A percentile compares a stretch with the other conserved stretches of the same genome.
Evolutionary conservation across 1,140 invertebrate genomes (phyloP).

Genomic region (Neodiprion pinetum): DNA sequence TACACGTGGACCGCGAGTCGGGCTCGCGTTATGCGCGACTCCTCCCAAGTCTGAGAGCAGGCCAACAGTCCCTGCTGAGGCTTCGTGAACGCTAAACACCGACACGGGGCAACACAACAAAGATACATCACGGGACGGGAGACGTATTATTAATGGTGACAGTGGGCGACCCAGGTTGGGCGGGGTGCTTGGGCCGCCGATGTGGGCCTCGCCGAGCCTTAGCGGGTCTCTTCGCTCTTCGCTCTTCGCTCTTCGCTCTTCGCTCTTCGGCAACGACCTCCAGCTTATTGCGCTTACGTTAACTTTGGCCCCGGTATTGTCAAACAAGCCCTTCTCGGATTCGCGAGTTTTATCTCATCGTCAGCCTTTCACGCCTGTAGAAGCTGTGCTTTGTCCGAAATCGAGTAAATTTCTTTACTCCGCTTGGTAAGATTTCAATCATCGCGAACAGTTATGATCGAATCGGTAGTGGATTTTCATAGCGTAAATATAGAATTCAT

Average conservation of each 20-base stretch:
- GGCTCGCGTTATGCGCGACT: background rate
- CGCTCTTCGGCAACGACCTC: background rate
- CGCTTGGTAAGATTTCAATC: no score
- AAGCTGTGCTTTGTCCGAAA: no score
- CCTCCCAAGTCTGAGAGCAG: background rate
- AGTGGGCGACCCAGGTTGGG: conserved; percentile 54
- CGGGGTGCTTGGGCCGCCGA: conserved; percentile 35
- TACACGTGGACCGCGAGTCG: background rate
- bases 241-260: background rate
- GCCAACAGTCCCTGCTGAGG: background rate
- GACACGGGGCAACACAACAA: background rate
- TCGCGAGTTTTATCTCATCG: no score
- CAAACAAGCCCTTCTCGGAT: no score
- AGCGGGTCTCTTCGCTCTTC: background rate
- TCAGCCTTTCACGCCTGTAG: no score
- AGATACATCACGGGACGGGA: conserved; percentile 55
- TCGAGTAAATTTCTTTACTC: no score
- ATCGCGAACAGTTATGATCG: no score
- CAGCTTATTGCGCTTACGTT: no score
- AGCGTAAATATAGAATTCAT: no score
- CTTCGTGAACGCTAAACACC: background rate
- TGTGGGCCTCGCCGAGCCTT: background rate
- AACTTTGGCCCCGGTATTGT: no score
- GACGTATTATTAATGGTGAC: conserved; percentile 58
- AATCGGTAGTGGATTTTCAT: no score